These are phyloP conservation scores for Rhincodon typus DNA, from an alignment of 2,797 vertebrate species.

Conservation along the genomic window DNA sequence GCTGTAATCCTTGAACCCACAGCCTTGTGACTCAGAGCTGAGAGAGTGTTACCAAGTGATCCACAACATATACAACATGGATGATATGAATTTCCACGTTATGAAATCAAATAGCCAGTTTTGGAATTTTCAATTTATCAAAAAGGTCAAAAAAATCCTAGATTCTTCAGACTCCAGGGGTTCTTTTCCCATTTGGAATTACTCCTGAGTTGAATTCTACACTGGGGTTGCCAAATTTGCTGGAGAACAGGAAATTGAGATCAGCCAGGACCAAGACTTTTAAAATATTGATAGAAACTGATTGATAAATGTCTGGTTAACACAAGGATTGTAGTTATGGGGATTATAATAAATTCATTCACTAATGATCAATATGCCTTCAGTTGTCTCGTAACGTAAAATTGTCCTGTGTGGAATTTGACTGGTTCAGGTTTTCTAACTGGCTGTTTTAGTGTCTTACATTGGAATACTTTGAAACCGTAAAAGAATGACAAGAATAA, in stretches of 20 bases:
- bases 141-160: too few species aligned
- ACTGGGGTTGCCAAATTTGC: too few species aligned
- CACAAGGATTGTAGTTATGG: not conserved
- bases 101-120: too few species aligned
- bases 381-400: not conserved
- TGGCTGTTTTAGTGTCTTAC: not conserved
- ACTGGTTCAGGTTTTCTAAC: not conserved
- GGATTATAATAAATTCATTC: not conserved
- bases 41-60: too few species aligned
- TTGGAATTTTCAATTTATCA: too few species aligned
- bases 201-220: too few species aligned
- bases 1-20: too few species aligned
- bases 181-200: too few species aligned
- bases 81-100: too few species aligned
- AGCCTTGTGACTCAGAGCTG: too few species aligned
- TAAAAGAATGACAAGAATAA: not conserved
- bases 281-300: not conserved
- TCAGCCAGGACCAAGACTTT: not conserved
- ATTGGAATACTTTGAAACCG: not conserved
- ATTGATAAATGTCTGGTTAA: not conserved
- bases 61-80: too few species aligned
- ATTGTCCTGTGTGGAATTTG: not conserved
- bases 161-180: too few species aligned
- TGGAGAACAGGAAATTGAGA: not conserved
- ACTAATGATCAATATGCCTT: not conserved